phyloP scores from a whole-genome alignment of 2,888 invertebrate genomes.

The Plutella xylostella region DNA sequence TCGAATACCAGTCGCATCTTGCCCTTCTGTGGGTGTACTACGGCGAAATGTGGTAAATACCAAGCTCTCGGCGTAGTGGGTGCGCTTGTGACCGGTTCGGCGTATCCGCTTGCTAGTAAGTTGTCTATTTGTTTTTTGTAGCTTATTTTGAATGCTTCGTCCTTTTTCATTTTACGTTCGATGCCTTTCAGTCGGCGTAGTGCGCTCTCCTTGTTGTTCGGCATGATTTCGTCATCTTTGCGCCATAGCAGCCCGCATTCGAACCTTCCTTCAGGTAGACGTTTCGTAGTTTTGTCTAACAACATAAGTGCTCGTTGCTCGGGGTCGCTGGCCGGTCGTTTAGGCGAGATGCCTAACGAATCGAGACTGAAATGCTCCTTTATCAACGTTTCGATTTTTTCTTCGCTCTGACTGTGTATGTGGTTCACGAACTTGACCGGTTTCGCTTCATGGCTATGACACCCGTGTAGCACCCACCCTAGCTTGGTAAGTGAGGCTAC shows the following conservation, averaged over 20 bases:
- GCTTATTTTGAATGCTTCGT: not conserved
- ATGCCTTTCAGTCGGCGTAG: not conserved
- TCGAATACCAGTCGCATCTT: slow-evolving; percentile 1
- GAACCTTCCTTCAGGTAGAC: not conserved
- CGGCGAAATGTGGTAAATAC: slow-evolving; percentile 2
- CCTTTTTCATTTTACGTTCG: not conserved
- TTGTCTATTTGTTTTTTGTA: not conserved
- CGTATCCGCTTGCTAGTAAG: not conserved
- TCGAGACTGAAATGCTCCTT: not conserved
- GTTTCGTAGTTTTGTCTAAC: not conserved
- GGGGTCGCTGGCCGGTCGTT: not conserved
- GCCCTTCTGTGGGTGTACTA: not conserved
- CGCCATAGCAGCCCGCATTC: not conserved
- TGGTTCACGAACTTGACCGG: no score
- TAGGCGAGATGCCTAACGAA: not conserved
- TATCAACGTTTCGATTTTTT: not conserved
- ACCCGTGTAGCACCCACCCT: no score
- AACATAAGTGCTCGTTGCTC: not conserved
- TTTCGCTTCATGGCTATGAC: no score
- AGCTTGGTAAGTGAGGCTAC: no score
- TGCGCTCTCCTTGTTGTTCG: no score
- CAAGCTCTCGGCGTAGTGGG: not conserved
- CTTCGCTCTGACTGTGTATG: no score
- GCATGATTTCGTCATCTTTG: no score
- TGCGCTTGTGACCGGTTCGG: not conserved